These are phyloP conservation scores for Perizoma flavofasciatum DNA, from an alignment of 2,888 invertebrate genomes.

Conservation along the genomic window DNA sequence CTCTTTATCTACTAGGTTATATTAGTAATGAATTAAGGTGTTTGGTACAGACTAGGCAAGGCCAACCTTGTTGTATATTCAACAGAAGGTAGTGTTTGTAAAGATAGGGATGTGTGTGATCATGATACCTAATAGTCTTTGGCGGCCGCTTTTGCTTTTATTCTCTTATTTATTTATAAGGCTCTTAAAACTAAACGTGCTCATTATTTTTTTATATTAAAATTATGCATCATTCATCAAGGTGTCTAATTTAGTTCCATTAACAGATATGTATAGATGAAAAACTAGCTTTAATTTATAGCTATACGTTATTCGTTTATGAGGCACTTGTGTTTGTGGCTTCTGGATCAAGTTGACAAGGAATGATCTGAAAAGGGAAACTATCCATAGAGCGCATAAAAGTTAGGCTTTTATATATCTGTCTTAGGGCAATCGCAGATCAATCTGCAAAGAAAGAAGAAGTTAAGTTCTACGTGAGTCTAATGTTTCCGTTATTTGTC, in stretches of 20 bases:
- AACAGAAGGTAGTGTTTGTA: too few relatives aligned
- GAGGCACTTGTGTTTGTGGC: slow-evolving; percentile 22
- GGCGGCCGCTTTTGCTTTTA: background rate
- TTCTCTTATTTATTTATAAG: background rate
- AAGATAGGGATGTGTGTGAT: too few relatives aligned
- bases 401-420: background rate
- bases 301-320: slow-evolving; percentile 9
- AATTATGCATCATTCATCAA: slow-evolving; percentile 22
- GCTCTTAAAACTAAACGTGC: background rate
- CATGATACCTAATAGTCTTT: too few relatives aligned
- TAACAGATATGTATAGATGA: slow-evolving; percentile 19
- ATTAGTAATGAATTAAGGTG: too few relatives aligned
- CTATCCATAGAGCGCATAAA: background rate
- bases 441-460: too few relatives aligned
- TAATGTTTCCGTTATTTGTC: too few relatives aligned
- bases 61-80: too few relatives aligned
- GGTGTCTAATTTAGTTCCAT: slow-evolving; percentile 19
- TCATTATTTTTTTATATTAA: background rate
- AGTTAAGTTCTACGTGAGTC: too few relatives aligned
- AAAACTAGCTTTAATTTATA: slow-evolving; percentile 27
- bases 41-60: too few relatives aligned
- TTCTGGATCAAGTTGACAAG: slow-evolving; percentile 15
- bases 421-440: background rate
- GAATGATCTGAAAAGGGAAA: background rate
- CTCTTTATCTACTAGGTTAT: too few relatives aligned